phyloP scores from a whole-genome alignment of 1,140 invertebrate genomes.

The Leucophenga varia region DNA sequence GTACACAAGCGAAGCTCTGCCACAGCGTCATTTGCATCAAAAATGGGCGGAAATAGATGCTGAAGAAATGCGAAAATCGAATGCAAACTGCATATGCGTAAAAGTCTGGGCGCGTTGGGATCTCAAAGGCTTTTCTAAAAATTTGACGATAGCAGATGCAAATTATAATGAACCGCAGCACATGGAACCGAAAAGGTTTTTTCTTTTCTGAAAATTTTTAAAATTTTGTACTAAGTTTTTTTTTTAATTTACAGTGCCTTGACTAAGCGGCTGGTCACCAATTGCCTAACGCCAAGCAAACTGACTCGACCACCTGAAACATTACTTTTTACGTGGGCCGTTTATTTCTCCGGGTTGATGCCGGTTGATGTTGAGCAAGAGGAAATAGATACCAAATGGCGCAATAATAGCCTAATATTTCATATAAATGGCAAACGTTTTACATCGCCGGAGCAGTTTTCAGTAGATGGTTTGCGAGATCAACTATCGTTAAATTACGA shows the following conservation, averaged over 20 bases:
- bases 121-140: constrained; percentile 1
- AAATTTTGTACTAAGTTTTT: constrained; percentile 1
- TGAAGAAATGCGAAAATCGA: constrained; percentile 42
- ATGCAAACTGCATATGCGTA: constrained; percentile 45
- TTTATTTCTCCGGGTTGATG: constrained; percentile 78
- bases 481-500: constrained; percentile 40
- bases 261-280: constrained; percentile 16
- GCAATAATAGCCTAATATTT: constrained; percentile 80
- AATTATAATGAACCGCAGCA: neutral
- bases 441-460: constrained; percentile 61
- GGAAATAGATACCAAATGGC: constrained; percentile 63
- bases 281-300: constrained; percentile 22
- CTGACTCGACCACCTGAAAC: constrained; percentile 52
- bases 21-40: constrained; percentile 62
- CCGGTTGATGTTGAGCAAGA: constrained; percentile 61
- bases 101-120: constrained; percentile 43
- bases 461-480: constrained; percentile 28
- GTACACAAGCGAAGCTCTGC: constrained; percentile 80
- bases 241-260: constrained; percentile 14
- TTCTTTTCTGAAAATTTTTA: neutral
- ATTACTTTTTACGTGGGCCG: constrained; percentile 76
- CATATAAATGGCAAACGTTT: constrained; percentile 87
- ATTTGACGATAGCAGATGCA: neutral
- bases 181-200: constrained; percentile 4
- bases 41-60: constrained; percentile 64